phyloP scores from a whole-genome alignment of 2,113 vertebrate genomes.

The Erythrolamprus reginae region DNA sequence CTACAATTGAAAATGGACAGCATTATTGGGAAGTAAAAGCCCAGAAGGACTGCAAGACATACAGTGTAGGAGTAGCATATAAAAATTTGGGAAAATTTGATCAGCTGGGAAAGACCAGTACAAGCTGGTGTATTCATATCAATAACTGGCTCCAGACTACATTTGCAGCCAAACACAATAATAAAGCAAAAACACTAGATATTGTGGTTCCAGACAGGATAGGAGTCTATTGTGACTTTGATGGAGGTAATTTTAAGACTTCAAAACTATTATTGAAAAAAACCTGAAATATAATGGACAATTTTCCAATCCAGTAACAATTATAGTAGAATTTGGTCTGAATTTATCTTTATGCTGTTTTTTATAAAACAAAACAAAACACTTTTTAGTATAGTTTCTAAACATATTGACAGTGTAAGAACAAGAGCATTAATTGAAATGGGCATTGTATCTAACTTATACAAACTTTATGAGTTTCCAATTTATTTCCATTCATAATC shows the following conservation, averaged over 20 bases:
- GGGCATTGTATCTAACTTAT: background rate
- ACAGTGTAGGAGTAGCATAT: slow-evolving; percentile 84
- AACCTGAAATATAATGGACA: background rate
- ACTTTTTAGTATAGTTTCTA: background rate
- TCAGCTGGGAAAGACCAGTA: slow-evolving; percentile 85
- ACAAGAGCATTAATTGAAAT: background rate
- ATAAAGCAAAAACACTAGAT: slow-evolving; percentile 85
- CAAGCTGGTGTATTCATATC: slow-evolving; percentile 87
- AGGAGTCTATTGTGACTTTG: slow-evolving; percentile 89
- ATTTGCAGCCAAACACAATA: slow-evolving; percentile 90
- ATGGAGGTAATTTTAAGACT: slow-evolving; percentile 74
- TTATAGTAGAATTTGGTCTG: background rate
- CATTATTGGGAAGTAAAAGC: slow-evolving; percentile 93
- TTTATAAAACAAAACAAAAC: background rate
- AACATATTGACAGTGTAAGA: background rate
- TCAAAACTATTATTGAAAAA: background rate
- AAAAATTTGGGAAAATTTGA: slow-evolving; percentile 88
- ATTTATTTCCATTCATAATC: background rate
- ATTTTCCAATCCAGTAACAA: background rate
- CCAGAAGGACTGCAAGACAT: slow-evolving; percentile 88
- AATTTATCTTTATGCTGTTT: background rate
- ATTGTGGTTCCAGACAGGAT: slow-evolving; percentile 78
- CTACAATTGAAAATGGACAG: slow-evolving; percentile 77
- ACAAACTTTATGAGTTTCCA: background rate
- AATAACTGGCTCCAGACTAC: slow-evolving; percentile 93